Conservation (phyloP, 2,888 invertebrate genomes). For the Ectobius pallidus region DNA sequence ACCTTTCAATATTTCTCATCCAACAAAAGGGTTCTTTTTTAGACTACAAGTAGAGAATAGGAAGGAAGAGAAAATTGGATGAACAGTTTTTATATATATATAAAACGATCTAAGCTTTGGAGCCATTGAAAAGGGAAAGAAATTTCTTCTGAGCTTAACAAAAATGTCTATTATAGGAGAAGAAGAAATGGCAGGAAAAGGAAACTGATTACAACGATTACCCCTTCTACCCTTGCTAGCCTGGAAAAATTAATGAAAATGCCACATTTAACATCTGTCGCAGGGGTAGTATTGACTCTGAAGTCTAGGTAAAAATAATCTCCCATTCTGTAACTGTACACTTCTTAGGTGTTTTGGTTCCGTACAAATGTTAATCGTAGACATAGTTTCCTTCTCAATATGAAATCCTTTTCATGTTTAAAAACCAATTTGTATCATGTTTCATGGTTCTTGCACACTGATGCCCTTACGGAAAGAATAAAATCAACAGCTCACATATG, state of each 20-base stretch:
- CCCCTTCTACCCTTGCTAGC: background rate
- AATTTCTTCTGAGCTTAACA: background rate
- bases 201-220: constrained; percentile 16
- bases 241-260: background rate
- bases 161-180: background rate
- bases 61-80: constrained; percentile 16
- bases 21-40: constrained; percentile 14
- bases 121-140: background rate
- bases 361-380: too few species aligned
- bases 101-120: constrained; percentile 4
- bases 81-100: constrained; percentile 19
- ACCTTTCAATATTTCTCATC: constrained; percentile 31
- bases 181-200: background rate
- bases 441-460: too few species aligned
- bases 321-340: too few species aligned
- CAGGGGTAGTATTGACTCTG: too few species aligned
- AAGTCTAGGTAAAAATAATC: too few species aligned
- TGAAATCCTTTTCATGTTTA: too few species aligned
- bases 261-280: background rate
- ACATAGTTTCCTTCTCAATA: too few species aligned
- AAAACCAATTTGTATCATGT: too few species aligned
- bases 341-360: too few species aligned
- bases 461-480: too few species aligned
- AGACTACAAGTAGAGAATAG: background rate
- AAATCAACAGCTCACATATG: too few species aligned